Percentiles rank a stretch among this genome's conserved stretches.
Conservation (phyloP, 2,888 invertebrate genomes). For the Drosophila falleni region DNA sequence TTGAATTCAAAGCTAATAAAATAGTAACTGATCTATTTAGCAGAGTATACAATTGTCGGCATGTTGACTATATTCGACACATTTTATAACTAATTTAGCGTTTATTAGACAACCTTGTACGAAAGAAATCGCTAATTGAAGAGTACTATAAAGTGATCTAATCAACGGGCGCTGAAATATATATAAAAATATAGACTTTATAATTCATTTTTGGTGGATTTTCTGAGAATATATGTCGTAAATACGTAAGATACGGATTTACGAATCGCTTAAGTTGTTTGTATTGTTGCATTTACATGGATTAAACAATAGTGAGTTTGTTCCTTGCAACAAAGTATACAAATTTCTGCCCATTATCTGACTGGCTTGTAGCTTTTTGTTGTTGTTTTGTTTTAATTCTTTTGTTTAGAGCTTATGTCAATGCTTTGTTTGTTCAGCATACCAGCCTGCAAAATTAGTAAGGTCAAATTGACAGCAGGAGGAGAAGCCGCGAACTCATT, state of each 20-base stretch:
- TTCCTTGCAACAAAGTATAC: conserved; percentile 20
- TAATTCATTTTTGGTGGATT: conserved; percentile 7
- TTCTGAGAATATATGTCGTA: neutral
- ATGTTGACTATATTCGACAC: neutral
- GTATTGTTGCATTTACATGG: conserved; percentile 34
- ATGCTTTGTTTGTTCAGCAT: conserved; percentile 63
- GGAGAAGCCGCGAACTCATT: conserved; percentile 38
- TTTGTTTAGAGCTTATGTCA: conserved; percentile 71
- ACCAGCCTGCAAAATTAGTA: conserved; percentile 50
- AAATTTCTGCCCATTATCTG: conserved; percentile 43
- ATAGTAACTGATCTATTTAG: neutral
- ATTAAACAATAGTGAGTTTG: conserved; percentile 48
- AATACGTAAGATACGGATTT: neutral
- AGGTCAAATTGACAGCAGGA: conserved; percentile 60
- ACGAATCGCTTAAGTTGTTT: neutral
- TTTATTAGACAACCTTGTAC: conserved; percentile 13
- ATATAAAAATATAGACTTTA: neutral
- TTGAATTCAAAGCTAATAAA: no score
- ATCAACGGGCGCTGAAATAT: neutral
- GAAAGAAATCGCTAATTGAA: conserved; percentile 16
- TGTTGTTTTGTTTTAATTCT: conserved; percentile 43
- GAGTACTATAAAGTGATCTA: conserved; percentile 1
- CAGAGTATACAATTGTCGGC: conserved; percentile 1
- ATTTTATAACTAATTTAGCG: conserved; percentile 11
- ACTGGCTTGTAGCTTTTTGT: conserved; percentile 27